Evolutionary conservation across 2,888 invertebrate species (phyloP).

Genomic region (Aporophyla lueneburgensis): DNA sequence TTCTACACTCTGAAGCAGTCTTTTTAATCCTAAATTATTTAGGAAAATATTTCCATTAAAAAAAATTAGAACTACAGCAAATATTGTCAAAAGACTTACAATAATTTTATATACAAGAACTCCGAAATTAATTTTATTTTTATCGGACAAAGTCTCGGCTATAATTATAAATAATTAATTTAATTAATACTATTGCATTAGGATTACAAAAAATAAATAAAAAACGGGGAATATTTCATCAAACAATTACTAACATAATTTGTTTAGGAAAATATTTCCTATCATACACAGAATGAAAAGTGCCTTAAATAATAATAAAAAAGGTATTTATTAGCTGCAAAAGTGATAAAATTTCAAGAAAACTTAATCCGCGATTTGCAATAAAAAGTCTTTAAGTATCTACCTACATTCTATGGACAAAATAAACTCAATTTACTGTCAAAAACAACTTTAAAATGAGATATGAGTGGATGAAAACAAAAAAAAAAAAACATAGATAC

Average conservation of each 20-base stretch:
- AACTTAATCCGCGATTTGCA: too few relatives aligned
- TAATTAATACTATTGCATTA: conserved; percentile 55
- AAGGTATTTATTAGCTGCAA: conserved; percentile 41
- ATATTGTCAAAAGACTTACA: conserved; percentile 27
- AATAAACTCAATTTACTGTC: background rate
- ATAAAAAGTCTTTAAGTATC: too few relatives aligned
- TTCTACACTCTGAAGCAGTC: conserved; percentile 6
- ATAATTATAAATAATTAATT: conserved; percentile 45
- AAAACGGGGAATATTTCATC: background rate
- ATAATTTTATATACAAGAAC: conserved; percentile 47
- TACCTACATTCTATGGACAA: background rate
- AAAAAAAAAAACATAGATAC: background rate
- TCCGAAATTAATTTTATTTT: background rate
- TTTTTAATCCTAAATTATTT: conserved; percentile 12
- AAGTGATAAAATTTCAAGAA: conserved; percentile 25
- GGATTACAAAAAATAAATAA: conserved; percentile 8
- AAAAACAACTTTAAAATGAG: background rate
- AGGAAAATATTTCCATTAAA: conserved; percentile 28
- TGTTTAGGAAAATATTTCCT: conserved; percentile 19
- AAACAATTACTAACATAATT: conserved; percentile 4
- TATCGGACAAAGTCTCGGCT: conserved; percentile 9
- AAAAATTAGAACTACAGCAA: conserved; percentile 27
- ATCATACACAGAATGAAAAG: background rate
- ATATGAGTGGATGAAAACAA: background rate
- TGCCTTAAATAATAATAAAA: conserved; percentile 40